Base-by-base conservation (phyloP, 2,113 vertebrate genomes). In the Origma solitaria region DNA sequence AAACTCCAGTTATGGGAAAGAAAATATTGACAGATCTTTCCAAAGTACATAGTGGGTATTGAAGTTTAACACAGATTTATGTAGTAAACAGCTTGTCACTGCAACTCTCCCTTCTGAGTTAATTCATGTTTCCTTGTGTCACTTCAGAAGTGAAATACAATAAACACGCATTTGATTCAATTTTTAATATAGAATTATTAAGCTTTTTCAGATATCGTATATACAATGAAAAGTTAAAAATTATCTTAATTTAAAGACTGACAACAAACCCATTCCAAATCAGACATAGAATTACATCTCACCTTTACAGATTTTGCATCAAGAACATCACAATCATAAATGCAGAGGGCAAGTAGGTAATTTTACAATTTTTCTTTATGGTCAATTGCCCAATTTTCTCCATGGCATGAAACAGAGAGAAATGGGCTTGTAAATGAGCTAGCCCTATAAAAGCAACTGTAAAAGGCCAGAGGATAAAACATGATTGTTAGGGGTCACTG, bases 401-500 rank as follows among this genome's bases (percentile, higher is more conserved):
- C 40, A 42, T 13, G n/a, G 61, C 73, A 49, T 9, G 64, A 88
- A 91, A 15, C 15, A 50, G 40, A 35, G 79, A 82, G 10, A 82
- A 73, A 76, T 30, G 61, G 76, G 79, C n/a, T 62, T 73, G 79
- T 89, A 94, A 91, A 90, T 73, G 82, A 95, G 65, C 86, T 33
- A 78, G 86, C 45, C 57, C 78, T 87, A 77, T 73, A 86, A 96
- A 93, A 97, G 51, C 91, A 96, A 93, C 75, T 94, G 82, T 35
- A 93, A 97, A 96, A 96, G 61, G 50, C 69, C 87, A 83, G 78
- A 88, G 80, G 92, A 93, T 81, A 91, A 82, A 78, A 90, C 53
- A 64, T 18, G 56, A 91, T 20, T 76, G 56, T 89, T 35, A 82
- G 22, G 64, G 72, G 82, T 73, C 80, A 91, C n/a, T 7, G 76